Evolutionary conservation across 2,113 vertebrate species (phyloP), one percentile per base, ranked within the genome.

Genomic region (Dipodomys merriami): DNA sequence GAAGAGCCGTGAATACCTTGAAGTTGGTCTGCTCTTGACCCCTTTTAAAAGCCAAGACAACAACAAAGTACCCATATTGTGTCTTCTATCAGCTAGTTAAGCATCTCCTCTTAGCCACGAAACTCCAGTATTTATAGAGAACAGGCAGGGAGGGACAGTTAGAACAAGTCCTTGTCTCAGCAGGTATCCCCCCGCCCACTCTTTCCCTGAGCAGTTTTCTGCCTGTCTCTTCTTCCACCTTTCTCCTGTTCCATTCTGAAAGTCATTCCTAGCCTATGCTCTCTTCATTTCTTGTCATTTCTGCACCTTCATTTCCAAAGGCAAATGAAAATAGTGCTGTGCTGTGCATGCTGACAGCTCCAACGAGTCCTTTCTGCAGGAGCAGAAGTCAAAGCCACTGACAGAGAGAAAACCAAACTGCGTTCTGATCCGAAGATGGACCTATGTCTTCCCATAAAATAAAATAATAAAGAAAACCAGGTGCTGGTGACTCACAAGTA

Each of bases 31-130:
- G 84, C 39, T 72, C 83, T 74, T 68, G 60, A 95, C 78, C 49
- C 25, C 79, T 94, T 53, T 90, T 86, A 83, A 93, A 96, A 76
- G 71, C 35, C 46, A 86, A 39, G 78, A 64, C n/a, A 87, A 77
- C 60, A 62, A 82, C 74, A 68, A 79, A 93, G 69, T 72, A 15
- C 65, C 69, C 49, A 53, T 27, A 79, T 85, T n/a, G 71, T 35
- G 44, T 86, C 83, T 90, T 87, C 81, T 88, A 18, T 35, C 68
- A 72, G 46, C 85, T 73, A 72, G 65, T 60, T 60, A 90, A 91
- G 74, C 15, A 74, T 65, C 46, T 62, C 12, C 91, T 83, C 73
- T 39, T 22, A 91, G 22, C 18, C 68, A 46, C 25, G 85, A 92
- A 23, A 33, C 3, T 71, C n/a, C 53, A 35, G 27, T 76, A 68